Evolutionary conservation across 2,888 invertebrate species (phyloP), one percentile per base, ranked within the genome.

Genomic region (Sphaerophoria rueppellii): DNA sequence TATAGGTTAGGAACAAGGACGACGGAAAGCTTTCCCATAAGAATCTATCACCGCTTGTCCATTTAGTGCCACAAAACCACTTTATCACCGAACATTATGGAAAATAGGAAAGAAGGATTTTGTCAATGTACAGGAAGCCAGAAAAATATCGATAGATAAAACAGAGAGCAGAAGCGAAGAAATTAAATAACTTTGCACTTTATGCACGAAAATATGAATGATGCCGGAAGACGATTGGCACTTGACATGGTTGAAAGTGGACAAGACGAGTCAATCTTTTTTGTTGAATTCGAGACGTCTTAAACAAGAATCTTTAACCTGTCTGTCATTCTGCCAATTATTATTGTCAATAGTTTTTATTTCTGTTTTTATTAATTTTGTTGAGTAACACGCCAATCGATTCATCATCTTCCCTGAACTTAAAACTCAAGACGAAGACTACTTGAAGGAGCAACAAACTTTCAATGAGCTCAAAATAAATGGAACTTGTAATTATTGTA

Each of bases 61-160:
- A 67, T 72, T 72, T 60, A 60, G n/a, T 55, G 67, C 67, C 77
- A 82, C 71, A 77, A 67, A 73, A 57, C 72, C 78, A 82, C 77
- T 78, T 73, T 77, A 77, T 77, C 69, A 69, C 72, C 69, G 55
- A 77, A 69, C 77, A 82, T 82, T 67, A 77, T 73, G 55, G 77
- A 69, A 77, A 82, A 16, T 58, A 61, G 61, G 54, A 37, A 69
- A 60, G 54, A 37, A 63, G 63, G 52, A 61, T 67, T 63, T 61
- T 35, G 40, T 6, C 57, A 35, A 52, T 60, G 54, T 40, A 46
- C 43, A 6, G 37, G 37, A 24, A 16, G 2, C 6, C 6, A 34
- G 7, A 40, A 34, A 7, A 43, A 43, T 12, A 43, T 12, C 11
- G 12, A 12, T 12, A 0, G 11, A 43, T 0, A 43, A 43, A 43